Conservation (phyloP, 2,888 invertebrate genomes). For the Cantharis lateralis region DNA sequence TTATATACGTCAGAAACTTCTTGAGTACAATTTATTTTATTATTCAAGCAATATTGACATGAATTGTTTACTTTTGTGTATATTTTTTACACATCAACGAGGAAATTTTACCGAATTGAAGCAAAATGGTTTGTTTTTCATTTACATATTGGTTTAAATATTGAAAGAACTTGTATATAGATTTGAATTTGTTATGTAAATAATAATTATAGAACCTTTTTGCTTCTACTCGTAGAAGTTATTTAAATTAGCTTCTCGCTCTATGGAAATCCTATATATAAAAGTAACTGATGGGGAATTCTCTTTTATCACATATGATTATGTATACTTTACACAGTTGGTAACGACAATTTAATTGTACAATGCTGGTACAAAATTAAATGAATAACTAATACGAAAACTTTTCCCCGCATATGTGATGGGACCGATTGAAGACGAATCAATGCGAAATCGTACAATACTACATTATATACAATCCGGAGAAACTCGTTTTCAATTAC, state of each 20-base stretch:
- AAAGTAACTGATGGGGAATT: neutral
- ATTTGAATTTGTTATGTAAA: neutral
- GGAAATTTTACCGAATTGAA: neutral
- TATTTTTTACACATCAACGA: neutral
- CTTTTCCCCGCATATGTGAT: too few species aligned
- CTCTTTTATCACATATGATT: neutral
- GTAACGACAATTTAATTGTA: too few species aligned
- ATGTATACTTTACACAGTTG: too few species aligned
- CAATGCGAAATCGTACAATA: too few species aligned
- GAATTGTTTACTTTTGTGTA: neutral
- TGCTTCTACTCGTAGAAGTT: neutral
- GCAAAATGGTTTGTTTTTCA: neutral
- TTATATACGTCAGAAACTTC: slow-evolving; percentile 19
- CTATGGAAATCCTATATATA: too few species aligned
- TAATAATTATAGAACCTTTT: neutral
- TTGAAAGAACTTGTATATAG: neutral
- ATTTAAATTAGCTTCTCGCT: neutral
- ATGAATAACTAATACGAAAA: too few species aligned
- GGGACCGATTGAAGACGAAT: too few species aligned
- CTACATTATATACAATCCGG: too few species aligned
- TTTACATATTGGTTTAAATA: neutral
- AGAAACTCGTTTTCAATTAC: too few species aligned
- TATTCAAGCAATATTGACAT: slow-evolving; percentile 8
- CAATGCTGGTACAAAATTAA: too few species aligned
- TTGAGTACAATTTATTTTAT: slow-evolving; percentile 24